phyloP scores from a whole-genome alignment of 2,797 vertebrate species.

The Neomorphus geoffroyi region DNA sequence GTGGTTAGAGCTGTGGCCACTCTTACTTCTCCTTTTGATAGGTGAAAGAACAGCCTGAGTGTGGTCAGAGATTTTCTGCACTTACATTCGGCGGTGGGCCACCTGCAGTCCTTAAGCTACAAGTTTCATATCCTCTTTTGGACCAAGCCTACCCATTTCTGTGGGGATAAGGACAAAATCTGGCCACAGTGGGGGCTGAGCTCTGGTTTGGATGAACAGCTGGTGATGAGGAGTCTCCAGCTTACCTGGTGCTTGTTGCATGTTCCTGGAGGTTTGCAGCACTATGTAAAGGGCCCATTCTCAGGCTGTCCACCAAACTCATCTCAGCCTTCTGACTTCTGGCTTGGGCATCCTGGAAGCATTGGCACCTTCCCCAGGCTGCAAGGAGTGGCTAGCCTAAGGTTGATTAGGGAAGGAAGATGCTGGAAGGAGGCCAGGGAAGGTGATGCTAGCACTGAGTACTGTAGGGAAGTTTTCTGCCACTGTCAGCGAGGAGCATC shows the following conservation, averaged over 20 bases:
- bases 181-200: accelerated
- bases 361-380: neutral
- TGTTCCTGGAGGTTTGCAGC: neutral
- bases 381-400: accelerated
- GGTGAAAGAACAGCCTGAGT: neutral
- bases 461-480: neutral
- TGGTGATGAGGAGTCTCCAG: accelerated
- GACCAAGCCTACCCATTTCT: neutral
- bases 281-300: accelerated
- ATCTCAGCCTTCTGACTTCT: neutral
- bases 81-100: neutral
- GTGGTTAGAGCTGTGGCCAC: neutral
- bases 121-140: neutral
- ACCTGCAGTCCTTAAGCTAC: neutral
- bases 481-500: neutral
- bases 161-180: accelerated
- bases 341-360: neutral
- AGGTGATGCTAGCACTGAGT: neutral
- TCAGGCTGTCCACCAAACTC: neutral
- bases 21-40: conserved; percentile 28
- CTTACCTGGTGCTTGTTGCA: accelerated
- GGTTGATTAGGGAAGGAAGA: neutral
- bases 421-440: neutral
- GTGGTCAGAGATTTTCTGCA: neutral
- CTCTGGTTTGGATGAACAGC: neutral